Conservation (phyloP, 2,888 invertebrate species). For the Cantharis rustica region DNA sequence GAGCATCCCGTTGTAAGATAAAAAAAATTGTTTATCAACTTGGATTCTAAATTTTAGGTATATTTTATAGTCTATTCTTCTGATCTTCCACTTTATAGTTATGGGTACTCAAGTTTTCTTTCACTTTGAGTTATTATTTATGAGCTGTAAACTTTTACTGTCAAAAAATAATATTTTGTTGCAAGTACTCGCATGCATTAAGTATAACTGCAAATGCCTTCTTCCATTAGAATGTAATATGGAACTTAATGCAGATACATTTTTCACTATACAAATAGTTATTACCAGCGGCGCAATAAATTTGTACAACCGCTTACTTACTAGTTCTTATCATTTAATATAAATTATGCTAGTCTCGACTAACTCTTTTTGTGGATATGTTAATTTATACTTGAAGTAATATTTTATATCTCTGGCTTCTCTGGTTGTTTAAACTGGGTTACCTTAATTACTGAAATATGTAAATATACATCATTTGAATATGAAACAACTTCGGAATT, state of each 20-base stretch:
- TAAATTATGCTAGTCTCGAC: constrained; percentile 42
- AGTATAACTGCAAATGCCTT: background rate
- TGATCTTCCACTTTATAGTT: background rate
- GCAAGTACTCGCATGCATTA: background rate
- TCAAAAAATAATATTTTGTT: background rate
- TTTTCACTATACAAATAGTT: constrained; percentile 42
- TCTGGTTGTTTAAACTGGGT: constrained; percentile 36
- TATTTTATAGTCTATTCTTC: background rate
- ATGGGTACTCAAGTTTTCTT: background rate
- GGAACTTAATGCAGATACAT: constrained; percentile 39
- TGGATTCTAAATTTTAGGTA: background rate
- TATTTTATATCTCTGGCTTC: constrained; percentile 43
- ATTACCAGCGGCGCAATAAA: constrained; percentile 42
- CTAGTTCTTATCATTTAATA: constrained; percentile 44
- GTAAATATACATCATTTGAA: constrained; percentile 52
- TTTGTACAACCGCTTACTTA: constrained; percentile 40
- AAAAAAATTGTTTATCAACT: background rate
- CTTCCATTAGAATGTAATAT: background rate
- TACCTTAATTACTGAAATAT: constrained; percentile 54
- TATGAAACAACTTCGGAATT: constrained; percentile 48
- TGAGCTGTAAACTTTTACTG: background rate
- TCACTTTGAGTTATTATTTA: background rate
- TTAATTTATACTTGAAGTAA: constrained; percentile 45
- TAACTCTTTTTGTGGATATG: constrained; percentile 47
- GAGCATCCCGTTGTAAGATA: background rate